Percentiles rank a stretch among this genome's conserved stretches.
Conservation (phyloP, 30 jellyfish, hydroid and myxozoan species). For the Aurelia aurita region DNA sequence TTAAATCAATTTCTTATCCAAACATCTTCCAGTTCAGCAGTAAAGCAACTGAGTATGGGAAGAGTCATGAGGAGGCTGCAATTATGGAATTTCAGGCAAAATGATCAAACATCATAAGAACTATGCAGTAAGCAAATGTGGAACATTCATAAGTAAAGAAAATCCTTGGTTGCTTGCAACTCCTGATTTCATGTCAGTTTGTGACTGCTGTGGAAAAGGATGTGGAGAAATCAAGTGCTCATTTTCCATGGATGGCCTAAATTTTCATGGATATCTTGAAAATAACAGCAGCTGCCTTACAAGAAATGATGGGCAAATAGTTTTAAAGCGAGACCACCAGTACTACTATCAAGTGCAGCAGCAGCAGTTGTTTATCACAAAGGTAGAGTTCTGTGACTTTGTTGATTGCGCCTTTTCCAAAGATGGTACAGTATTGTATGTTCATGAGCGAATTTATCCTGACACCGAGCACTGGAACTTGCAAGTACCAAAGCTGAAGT, state of each 20-base stretch:
- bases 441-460: slow-evolving; percentile 41
- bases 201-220: slow-evolving; percentile 35
- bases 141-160: slow-evolving; percentile 8
- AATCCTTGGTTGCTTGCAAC: slow-evolving; percentile 37
- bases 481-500: slow-evolving; percentile 27
- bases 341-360: slow-evolving; percentile 52
- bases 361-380: slow-evolving; percentile 46
- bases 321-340: slow-evolving; percentile 27
- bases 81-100: background rate
- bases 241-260: background rate
- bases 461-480: slow-evolving; percentile 36
- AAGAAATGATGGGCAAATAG: slow-evolving; percentile 12
- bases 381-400: slow-evolving; percentile 51
- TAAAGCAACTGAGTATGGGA: slow-evolving; percentile 20
- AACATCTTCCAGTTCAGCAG: background rate
- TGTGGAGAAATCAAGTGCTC: slow-evolving; percentile 44
- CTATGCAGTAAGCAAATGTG: slow-evolving; percentile 21
- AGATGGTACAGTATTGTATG: slow-evolving; percentile 2
- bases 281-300: slow-evolving; percentile 18
- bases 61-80: slow-evolving; percentile 14
- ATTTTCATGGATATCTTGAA: slow-evolving; percentile 21
- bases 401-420: slow-evolving; percentile 11
- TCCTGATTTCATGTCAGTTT: slow-evolving; percentile 36
- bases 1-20: slow-evolving; percentile 22
- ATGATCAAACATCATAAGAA: slow-evolving; percentile 22